Percentiles rank a stretch among this genome's conserved stretches.
These are phyloP conservation scores for Morpho helenor DNA, from an alignment of 2,888 invertebrate species.

Conservation along the genomic window DNA sequence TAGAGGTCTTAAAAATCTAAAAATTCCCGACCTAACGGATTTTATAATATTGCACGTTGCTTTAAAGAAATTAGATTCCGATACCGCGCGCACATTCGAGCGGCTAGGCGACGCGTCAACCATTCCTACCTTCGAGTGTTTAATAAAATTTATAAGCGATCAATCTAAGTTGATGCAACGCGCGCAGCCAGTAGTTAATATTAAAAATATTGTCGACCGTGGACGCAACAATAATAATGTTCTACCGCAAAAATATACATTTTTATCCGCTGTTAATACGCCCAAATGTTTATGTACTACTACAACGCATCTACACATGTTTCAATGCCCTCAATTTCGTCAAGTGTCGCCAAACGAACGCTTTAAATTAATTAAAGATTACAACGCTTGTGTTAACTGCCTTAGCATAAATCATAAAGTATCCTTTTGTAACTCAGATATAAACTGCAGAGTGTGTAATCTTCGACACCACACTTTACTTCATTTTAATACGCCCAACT, in stretches of 20 bases:
- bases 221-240: not conserved
- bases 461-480: too few species aligned
- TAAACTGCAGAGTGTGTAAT: not conserved
- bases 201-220: not conserved
- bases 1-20: constrained; percentile 14
- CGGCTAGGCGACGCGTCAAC: too few species aligned
- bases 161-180: too few species aligned
- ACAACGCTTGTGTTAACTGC: too few species aligned
- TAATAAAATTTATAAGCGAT: too few species aligned
- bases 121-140: too few species aligned
- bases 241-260: not conserved
- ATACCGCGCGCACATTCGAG: constrained; percentile 18
- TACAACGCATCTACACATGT: not conserved
- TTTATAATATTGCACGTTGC: constrained; percentile 20
- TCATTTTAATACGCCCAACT: not conserved
- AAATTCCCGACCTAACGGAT: constrained; percentile 16
- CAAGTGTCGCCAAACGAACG: not conserved
- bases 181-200: not conserved
- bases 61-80: constrained; percentile 19
- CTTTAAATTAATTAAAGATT: not conserved
- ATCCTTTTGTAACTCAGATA: not conserved
- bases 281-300: not conserved
- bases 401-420: not conserved
- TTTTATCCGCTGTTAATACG: not conserved
- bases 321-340: not conserved